Conservation (phyloP, 2,888 invertebrate genomes). For the Meganola albula region DNA sequence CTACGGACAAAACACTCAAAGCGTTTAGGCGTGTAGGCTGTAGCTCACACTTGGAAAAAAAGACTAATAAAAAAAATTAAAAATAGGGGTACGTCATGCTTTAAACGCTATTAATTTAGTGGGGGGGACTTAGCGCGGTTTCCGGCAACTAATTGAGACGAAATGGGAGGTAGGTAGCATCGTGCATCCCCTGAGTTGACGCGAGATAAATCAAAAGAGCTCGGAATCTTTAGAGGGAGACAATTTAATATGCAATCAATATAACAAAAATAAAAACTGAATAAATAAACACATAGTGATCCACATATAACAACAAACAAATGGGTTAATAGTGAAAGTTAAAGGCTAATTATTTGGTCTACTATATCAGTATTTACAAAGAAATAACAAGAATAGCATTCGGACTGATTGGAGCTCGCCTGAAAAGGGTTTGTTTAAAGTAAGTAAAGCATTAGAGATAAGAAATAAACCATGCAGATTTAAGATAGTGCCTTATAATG, state of each 20-base stretch:
- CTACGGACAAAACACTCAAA: conserved; percentile 59
- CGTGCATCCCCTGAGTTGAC: conserved; percentile 77
- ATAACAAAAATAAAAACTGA: conserved; percentile 34
- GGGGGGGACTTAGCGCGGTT: conserved; percentile 30
- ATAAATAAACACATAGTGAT: conserved; percentile 52
- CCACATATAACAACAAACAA: conserved; percentile 53
- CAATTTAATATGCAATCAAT: conserved; percentile 52
- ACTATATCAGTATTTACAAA: conserved; percentile 60
- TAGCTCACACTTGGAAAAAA: conserved; percentile 42
- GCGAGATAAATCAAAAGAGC: conserved; percentile 63
- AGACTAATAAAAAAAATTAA: conserved; percentile 34
- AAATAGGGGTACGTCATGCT: conserved; percentile 58
- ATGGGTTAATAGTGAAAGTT: conserved; percentile 66
- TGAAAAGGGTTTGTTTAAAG: conserved; percentile 28
- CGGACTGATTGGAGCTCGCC: conserved; percentile 35
- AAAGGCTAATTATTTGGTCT: conserved; percentile 57
- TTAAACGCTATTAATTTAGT: conserved; percentile 28
- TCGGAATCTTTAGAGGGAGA: conserved; percentile 73
- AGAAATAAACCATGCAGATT: too few relatives aligned
- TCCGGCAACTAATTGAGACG: conserved; percentile 29
- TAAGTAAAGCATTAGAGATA: conserved; percentile 16
- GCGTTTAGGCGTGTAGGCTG: conserved; percentile 55
- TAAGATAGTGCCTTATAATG: too few relatives aligned
- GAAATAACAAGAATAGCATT: conserved; percentile 28
- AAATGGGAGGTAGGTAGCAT: conserved; percentile 70